A percentile compares a stretch with the other conserved stretches of the same genome.
phyloP scores from a whole-genome alignment of 2,113 vertebrate species.

The Oryzias celebensis region DNA sequence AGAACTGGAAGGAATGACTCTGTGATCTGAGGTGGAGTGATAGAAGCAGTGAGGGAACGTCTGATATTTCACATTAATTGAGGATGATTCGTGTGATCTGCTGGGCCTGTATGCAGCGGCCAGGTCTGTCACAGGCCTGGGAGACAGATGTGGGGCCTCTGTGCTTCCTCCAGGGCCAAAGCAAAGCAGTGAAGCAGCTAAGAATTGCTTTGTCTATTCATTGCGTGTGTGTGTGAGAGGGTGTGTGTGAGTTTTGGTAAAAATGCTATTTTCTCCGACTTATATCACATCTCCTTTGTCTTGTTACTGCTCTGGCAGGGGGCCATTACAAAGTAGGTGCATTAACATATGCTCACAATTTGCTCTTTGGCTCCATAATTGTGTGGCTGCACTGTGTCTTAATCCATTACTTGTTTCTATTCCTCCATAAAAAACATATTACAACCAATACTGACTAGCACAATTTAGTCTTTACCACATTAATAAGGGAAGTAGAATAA shows the following conservation, averaged over 20 bases:
- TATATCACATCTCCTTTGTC: conserved; percentile 72
- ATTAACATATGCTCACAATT: conserved; percentile 76
- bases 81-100: conserved; percentile 75
- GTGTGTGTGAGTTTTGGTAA: conserved; percentile 20
- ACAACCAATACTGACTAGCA: conserved; percentile 8
- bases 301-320: conserved; percentile 68
- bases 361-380: conserved; percentile 62
- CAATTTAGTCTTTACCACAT: conserved; percentile 4
- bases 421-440: conserved; percentile 37
- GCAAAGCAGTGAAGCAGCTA: conserved; percentile 68
- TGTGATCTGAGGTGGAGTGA: conserved; percentile 55
- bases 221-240: conserved; percentile 32
- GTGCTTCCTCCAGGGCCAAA: conserved; percentile 61
- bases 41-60: conserved; percentile 52
- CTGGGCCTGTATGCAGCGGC: conserved; percentile 57
- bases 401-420: conserved; percentile 41
- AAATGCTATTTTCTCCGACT: conserved; percentile 54
- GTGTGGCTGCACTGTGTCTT: conserved; percentile 40
- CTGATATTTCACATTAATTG: conserved; percentile 75
- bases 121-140: conserved; percentile 71
- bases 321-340: conserved; percentile 54
- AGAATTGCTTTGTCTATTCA: conserved; percentile 65
- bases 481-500: conserved; percentile 26
- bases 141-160: conserved; percentile 78
- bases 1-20: conserved; percentile 59